These are phyloP conservation scores for Drosophila saltans DNA, from an alignment of 1,140 invertebrate species.

Conservation along the genomic window DNA sequence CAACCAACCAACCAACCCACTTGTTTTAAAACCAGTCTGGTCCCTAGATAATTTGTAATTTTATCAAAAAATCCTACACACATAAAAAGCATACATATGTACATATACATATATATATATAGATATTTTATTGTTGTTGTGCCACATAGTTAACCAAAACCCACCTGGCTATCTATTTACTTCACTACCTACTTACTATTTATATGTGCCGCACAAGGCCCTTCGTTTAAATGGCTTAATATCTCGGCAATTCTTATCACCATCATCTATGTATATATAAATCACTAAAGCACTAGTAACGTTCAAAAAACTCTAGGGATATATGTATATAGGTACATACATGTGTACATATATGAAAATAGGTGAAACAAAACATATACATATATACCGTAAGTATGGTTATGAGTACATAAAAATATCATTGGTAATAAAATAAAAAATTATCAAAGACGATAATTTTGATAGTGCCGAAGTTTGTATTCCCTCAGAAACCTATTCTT, in stretches of 20 bases:
- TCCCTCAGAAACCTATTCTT: too few species aligned
- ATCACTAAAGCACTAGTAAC: conserved; percentile 28
- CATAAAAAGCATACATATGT: conserved; percentile 45
- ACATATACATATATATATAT: conserved; percentile 25
- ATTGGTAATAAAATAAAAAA: conserved; percentile 27
- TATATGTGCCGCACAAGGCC: conserved; percentile 37
- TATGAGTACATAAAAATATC: conserved; percentile 18
- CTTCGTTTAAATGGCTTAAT: conserved; percentile 46
- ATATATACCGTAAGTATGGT: too few species aligned
- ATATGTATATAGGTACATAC: conserved; percentile 15
- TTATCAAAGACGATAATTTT: conserved; percentile 20
- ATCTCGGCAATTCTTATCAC: conserved; percentile 51
- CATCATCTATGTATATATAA: conserved; percentile 9
- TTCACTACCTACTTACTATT: conserved; percentile 39
- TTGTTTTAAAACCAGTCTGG: conserved; percentile 49
- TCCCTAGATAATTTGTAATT: conserved; percentile 24
- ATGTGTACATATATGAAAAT: conserved; percentile 29
- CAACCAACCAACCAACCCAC: conserved; percentile 5
- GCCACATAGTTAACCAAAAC: conserved; percentile 27
- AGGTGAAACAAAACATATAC: conserved; percentile 1
- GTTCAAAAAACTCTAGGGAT: conserved; percentile 29
- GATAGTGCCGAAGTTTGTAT: too few species aligned
- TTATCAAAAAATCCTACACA: conserved; percentile 63
- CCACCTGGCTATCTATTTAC: conserved; percentile 46
- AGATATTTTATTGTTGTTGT: conserved; percentile 37